A percentile compares a stretch with the other conserved stretches of the same genome.
Evolutionary conservation across 1,140 invertebrate genomes (phyloP).

Genomic region (Lucilia cuprina): DNA sequence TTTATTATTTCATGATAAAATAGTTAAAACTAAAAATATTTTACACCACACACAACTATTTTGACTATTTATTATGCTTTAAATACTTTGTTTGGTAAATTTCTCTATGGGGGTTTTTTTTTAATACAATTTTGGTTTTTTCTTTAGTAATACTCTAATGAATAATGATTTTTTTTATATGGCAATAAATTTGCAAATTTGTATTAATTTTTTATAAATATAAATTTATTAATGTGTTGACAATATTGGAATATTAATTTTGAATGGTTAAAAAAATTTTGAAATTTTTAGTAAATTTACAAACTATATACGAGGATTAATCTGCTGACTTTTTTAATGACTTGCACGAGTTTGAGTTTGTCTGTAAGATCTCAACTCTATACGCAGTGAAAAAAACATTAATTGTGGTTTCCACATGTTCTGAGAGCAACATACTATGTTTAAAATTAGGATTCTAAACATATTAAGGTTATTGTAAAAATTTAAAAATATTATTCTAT

Average conservation of each 20-base stretch:
- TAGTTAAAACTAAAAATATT: not conserved
- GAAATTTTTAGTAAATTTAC: too few species aligned
- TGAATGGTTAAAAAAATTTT: not conserved
- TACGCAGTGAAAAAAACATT: too few species aligned
- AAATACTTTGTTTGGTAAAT: slow-evolving; percentile 3
- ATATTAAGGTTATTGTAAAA: too few species aligned
- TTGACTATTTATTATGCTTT: slow-evolving; percentile 10
- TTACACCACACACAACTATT: not conserved
- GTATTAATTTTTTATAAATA: not conserved
- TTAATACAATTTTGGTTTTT: not conserved
- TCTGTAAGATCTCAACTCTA: too few species aligned
- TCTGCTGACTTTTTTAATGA: too few species aligned
- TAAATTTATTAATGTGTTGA: not conserved
- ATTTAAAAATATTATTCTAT: too few species aligned
- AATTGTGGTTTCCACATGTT: too few species aligned
- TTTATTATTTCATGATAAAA: not conserved
- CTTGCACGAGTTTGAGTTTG: too few species aligned
- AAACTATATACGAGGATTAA: too few species aligned
- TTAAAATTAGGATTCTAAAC: too few species aligned
- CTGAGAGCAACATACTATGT: too few species aligned
- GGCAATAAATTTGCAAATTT: not conserved
- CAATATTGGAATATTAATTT: not conserved
- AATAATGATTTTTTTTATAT: not conserved
- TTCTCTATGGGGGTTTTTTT: too few species aligned
- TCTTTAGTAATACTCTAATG: not conserved